Base-by-base conservation (phyloP, 2,797 vertebrate genomes). In the Champsocephalus gunnari region DNA sequence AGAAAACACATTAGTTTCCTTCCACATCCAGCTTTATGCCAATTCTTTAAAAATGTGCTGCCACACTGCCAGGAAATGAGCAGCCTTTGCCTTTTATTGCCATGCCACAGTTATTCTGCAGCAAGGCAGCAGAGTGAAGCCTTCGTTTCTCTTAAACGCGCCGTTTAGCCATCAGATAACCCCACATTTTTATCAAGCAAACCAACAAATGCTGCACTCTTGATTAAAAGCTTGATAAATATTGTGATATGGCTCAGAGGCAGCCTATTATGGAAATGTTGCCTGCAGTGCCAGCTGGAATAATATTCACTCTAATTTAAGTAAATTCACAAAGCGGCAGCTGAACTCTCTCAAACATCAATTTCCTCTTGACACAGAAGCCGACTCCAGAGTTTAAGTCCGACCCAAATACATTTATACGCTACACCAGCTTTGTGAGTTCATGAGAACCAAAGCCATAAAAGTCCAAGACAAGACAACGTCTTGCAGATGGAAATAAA, bases 341-440 rank as follows among this genome's bases (percentile, higher is more conserved):
- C 70, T 51, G 55, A 76, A 74, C 71, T 62, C 61, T 54, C 57
- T 47, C 54, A 87, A 84, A 86, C 81, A 87, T 75, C 62, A 75
- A 87, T 91, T 89, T 93, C 91, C 87, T 89, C 60, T 66, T 50
- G 59, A 77, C 62, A 73, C 79, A 66, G 41, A 73, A 67, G 68
- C 73, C 1, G 17, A 65, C n/a, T 74, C 53, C 28, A 50, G 77
- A 68, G 34, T 80, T 62, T 71, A 65, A 24, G 47, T 56, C 48
- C 9, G 71, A 62, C 49, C 69, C 64, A 78, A 63, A 79, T 76
- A 68, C 71, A 83, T 58, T 67, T 67, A 62, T 51, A 61, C 12
- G 6, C 73, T 41, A 7, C 59, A 69, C 32, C 45, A 67, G 67
- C 64, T 66, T 32, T 70, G 63, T 70, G 53, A 48, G 19, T 79